These are phyloP conservation scores for Xylophagus ater DNA, from an alignment of 2,888 invertebrate genomes.

Conservation along the genomic window DNA sequence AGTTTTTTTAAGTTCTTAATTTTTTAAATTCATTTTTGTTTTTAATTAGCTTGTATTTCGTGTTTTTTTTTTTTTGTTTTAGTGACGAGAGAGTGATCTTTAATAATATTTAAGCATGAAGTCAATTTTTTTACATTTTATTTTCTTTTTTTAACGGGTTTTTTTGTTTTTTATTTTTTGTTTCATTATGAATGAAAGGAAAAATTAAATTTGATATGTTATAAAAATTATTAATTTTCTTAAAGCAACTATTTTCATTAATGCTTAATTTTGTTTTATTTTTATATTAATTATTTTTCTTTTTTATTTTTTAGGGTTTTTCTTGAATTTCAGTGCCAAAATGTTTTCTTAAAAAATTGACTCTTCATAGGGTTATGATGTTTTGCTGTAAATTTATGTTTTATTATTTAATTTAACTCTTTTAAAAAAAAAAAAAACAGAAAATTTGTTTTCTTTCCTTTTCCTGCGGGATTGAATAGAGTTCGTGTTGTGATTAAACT, in stretches of 20 bases:
- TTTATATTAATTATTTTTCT: conserved; percentile 13
- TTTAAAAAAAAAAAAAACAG: not conserved
- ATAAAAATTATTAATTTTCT: conserved; percentile 33
- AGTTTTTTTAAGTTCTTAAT: too few species aligned
- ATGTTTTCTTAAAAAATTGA: conserved; percentile 21
- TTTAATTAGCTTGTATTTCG: too few species aligned
- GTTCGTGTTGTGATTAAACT: not conserved
- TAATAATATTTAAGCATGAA: too few species aligned
- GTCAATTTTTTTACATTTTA: too few species aligned
- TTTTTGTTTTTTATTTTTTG: too few species aligned
- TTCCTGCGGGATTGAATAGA: not conserved
- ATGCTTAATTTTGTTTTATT: conserved; percentile 7
- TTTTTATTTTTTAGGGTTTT: conserved; percentile 4
- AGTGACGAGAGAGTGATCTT: too few species aligned
- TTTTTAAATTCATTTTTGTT: too few species aligned
- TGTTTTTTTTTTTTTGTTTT: too few species aligned
- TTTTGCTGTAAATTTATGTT: conserved; percentile 3
- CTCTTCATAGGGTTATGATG: conserved; percentile 21
- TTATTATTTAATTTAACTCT: conserved; percentile 2
- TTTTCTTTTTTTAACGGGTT: too few species aligned
- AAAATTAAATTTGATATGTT: too few species aligned
- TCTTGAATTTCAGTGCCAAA: conserved; percentile 5
- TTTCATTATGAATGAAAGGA: too few species aligned
- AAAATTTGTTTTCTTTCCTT: not conserved
- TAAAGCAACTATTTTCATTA: not conserved